Evolutionary conservation across 2,888 invertebrate genomes (phyloP), one percentile per base, ranked within the genome.

Genomic region (Tillus elongatus): DNA sequence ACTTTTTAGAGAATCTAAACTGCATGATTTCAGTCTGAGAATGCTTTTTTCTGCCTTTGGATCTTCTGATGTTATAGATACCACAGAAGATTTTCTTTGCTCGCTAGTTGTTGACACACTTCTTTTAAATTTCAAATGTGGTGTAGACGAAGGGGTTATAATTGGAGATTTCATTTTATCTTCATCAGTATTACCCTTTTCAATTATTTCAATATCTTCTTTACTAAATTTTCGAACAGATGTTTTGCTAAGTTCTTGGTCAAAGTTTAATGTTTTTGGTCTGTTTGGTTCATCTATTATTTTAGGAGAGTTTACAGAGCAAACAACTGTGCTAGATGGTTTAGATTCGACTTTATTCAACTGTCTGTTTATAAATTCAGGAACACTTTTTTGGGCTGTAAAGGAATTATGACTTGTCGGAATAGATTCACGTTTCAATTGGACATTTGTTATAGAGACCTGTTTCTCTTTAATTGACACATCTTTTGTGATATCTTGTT

Each of bases 321-420:
- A 64, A 34, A 82, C 77, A 16, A 82, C 70, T 53, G 80, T 77
- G 16, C 73, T 74, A 6, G 71, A 56, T 0, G 77, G 72, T 49
- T 74, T 73, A 6, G 70, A 66, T 50, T 82, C 82, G 3, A 82
- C 78, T 56, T 77, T 77, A 55, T 82, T 79, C 30, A 82, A 54
- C 58, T 82, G 81, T 38, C 80, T 77, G 52, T 78, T 77, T 43
- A 82, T 63, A 56, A 82, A 81, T 57, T 83, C 81, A 1, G 82
- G 79, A 9, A 79, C 67, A 13, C 47, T 67, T 66, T 31, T 59
- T 51, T 54, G 11, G 47, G 47, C 28, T 64, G 46, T 70, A 8
- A n/a, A 19, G n/a, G 24, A 19, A 64, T 52, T 61, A 64, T 56
- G 54, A 46, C 69, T 71, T 30, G 52, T 44, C n/a, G n/a, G n/a